Evolutionary conservation across 2,888 invertebrate species (phyloP), one percentile per base, ranked within the genome.

Genomic region (Exephanes ischioxanthus): DNA sequence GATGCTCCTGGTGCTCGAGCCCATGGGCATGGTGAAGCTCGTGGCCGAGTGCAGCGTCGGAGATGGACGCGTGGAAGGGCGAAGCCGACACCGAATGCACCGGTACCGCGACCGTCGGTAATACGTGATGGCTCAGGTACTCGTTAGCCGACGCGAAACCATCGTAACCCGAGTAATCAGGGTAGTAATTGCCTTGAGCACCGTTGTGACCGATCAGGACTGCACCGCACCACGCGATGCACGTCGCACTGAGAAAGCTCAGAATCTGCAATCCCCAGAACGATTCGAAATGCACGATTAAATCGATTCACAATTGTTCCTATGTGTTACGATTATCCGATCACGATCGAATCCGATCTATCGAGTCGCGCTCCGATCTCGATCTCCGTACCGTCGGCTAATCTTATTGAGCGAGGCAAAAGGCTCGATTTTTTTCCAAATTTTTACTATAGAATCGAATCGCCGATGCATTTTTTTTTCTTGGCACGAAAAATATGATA

Each of bases 41-140:
- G 73, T 90, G 89, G 22, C 85, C 79, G 48, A 89, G 68, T 19
- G 86, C 37, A 4, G 86, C 86, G 6, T 73, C 82, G n/a, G 88
- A 41, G 76, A 91, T 90, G 11, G 73, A 83, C 22, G 89, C 70
- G 80, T 92, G 91, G 11, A 92, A 85, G 2, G 94, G 94, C 0
- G 93, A 89, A 0, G 94, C 93, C 63, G 93, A 93, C 14, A 94
- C 94, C 30, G 94, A 87, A 86, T 94, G 94, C 19, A 93, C 88
- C 41, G 94, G 94, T 16, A 94, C 93, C 3, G 92, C 92, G 14
- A 94, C 92, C 3, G 93, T 93, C 1, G 94, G 94, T 16, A 93
- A 82, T 16, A 92, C 92, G 19, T 88, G 88, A 86, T 94, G 93
- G 53, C 89, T 91, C 37, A 91, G 92, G 78, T 91, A 90, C 19